Percentiles rank a stretch among this genome's conserved stretches.
phyloP scores from a whole-genome alignment of 2,797 vertebrate genomes.

The Lagorchestes hirsutus region DNA sequence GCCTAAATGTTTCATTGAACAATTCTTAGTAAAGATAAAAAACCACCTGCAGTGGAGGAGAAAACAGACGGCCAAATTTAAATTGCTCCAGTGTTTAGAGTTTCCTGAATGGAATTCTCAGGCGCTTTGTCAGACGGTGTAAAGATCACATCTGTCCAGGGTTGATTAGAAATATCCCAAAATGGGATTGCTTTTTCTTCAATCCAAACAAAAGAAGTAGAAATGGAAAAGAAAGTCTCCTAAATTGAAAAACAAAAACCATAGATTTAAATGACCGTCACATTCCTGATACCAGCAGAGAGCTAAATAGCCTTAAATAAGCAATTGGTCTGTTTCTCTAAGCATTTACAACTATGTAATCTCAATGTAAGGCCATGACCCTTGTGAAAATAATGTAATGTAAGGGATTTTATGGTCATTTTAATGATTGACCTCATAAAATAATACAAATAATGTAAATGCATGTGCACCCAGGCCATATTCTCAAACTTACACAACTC shows the following conservation, averaged over 20 bases:
- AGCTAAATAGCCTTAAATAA: constrained; percentile 26
- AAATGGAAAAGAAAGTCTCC: constrained; percentile 51
- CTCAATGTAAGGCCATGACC: constrained; percentile 50
- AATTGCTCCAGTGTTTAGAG: constrained; percentile 70
- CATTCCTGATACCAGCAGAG: constrained; percentile 53
- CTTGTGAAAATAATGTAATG: constrained; percentile 62
- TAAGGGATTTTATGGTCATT: constrained; percentile 74
- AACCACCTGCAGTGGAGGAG: constrained; percentile 63
- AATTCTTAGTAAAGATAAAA: constrained; percentile 71
- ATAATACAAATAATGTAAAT: constrained; percentile 73
- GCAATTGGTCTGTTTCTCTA: background rate
- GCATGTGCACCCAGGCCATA: constrained; percentile 72
- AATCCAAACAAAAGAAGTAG: constrained; percentile 64
- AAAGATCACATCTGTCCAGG: constrained; percentile 63
- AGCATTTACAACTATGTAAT: constrained; percentile 48
- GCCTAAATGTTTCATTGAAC: constrained; percentile 60
- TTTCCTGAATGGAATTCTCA: constrained; percentile 77
- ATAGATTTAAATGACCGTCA: constrained; percentile 26
- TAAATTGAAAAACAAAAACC: constrained; percentile 57
- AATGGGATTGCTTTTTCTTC: constrained; percentile 55
- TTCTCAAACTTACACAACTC: constrained; percentile 78
- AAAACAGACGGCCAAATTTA: constrained; percentile 58
- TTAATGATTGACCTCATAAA: constrained; percentile 76
- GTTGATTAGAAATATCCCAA: constrained; percentile 72
- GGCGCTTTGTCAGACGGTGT: constrained; percentile 53